phyloP scores from a whole-genome alignment of 2,888 invertebrate genomes.

The Spodoptera littoralis region DNA sequence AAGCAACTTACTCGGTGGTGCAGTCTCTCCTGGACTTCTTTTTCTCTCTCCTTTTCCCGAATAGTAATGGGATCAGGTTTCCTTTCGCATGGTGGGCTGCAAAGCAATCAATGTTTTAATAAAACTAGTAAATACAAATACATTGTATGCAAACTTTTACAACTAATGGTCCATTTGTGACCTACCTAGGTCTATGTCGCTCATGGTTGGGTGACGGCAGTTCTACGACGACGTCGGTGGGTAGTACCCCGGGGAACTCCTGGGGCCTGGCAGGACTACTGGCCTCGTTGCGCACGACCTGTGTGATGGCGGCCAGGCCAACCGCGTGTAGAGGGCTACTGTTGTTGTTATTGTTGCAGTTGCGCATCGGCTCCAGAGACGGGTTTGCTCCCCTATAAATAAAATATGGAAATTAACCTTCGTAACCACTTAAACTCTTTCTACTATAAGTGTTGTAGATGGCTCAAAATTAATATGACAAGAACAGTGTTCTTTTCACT shows the following conservation, averaged over 20 bases:
- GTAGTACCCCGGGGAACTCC: constrained; percentile 86
- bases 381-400: constrained; percentile 73
- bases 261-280: constrained; percentile 65
- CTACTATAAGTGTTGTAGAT: too few species aligned
- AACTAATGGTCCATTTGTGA: too few species aligned
- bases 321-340: constrained; percentile 91
- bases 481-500: too few species aligned
- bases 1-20: constrained; percentile 76
- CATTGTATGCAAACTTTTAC: too few species aligned
- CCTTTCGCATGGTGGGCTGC: constrained; percentile 72
- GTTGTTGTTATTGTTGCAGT: constrained; percentile 89
- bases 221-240: constrained; percentile 85
- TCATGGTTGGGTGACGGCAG: constrained; percentile 81
- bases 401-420: not conserved
- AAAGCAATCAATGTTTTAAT: constrained; percentile 28
- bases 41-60: constrained; percentile 80
- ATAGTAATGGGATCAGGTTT: constrained; percentile 69
- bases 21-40: constrained; percentile 77
- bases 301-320: constrained; percentile 93
- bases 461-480: too few species aligned
- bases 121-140: too few species aligned
- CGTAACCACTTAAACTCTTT: too few species aligned
- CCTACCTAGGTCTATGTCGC: constrained; percentile 68
- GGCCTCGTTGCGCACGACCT: constrained; percentile 90
- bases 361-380: constrained; percentile 83